Conservation (phyloP, 2,888 invertebrate genomes). For the Metopia argyrocephala region DNA sequence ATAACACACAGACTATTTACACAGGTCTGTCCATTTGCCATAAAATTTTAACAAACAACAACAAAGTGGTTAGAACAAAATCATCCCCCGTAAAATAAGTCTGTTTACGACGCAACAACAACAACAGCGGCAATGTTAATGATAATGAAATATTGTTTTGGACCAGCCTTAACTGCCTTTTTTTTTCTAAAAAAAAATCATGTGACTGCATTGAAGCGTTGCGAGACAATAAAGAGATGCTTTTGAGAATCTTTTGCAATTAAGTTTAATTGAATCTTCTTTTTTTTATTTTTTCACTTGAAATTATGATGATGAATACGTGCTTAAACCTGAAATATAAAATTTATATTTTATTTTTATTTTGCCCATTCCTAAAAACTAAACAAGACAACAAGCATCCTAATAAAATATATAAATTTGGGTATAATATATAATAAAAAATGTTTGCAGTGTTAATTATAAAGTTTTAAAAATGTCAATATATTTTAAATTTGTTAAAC, state of each 20-base stretch:
- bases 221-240: constrained; percentile 7
- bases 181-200: too few species aligned
- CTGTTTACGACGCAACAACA: neutral
- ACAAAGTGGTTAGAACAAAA: neutral
- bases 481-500: too few species aligned
- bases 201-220: neutral
- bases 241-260: constrained; percentile 66
- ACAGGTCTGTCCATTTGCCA: constrained; percentile 30
- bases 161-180: constrained; percentile 10
- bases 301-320: constrained; percentile 66
- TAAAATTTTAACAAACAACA: constrained; percentile 32
- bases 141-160: constrained; percentile 43
- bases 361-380: neutral
- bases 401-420: too few species aligned
- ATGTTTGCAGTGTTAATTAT: too few species aligned
- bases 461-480: too few species aligned
- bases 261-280: constrained; percentile 69
- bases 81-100: constrained; percentile 18
- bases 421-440: too few species aligned
- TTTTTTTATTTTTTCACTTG: constrained; percentile 66
- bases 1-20: constrained; percentile 36
- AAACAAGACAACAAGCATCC: neutral
- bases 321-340: constrained; percentile 60
- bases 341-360: neutral
- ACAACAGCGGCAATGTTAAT: neutral